These are phyloP conservation scores for Erebia ligea DNA, from an alignment of 2,888 invertebrate species.

Conservation along the genomic window DNA sequence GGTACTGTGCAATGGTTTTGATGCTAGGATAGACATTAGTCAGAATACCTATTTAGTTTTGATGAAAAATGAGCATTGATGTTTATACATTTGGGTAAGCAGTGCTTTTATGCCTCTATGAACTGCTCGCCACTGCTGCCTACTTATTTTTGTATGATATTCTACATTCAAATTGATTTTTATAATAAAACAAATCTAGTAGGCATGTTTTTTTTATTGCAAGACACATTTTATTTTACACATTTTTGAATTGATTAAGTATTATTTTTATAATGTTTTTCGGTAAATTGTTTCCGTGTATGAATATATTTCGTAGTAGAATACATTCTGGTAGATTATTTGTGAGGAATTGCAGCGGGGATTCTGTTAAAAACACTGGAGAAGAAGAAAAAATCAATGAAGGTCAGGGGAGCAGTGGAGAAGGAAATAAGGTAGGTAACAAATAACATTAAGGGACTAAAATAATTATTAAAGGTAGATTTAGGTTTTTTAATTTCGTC, in stretches of 20 bases:
- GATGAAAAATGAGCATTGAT: too few relatives aligned
- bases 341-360: conserved; percentile 35
- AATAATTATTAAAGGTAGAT: too few relatives aligned
- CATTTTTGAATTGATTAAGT: conserved; percentile 36
- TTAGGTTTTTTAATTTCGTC: too few relatives aligned
- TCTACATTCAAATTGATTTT: conserved; percentile 22
- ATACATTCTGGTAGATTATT: conserved; percentile 33
- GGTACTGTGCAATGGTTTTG: too few relatives aligned
- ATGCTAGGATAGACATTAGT: too few relatives aligned
- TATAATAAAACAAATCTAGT: conserved; percentile 50
- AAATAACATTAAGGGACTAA: too few relatives aligned
- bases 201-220: conserved; percentile 45
- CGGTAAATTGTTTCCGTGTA: conserved; percentile 63
- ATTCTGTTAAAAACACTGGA: conserved; percentile 13
- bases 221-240: conserved; percentile 37
- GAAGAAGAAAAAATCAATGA: conserved; percentile 11
- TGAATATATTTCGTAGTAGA: conserved; percentile 44
- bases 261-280: conserved; percentile 62
- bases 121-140: too few relatives aligned
- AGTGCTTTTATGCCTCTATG: too few relatives aligned
- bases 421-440: conserved; percentile 46
- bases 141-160: neutral
- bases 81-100: too few relatives aligned
- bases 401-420: conserved; percentile 24
- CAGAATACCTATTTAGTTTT: too few relatives aligned